A percentile compares a stretch with the other conserved stretches of the same genome.
phyloP scores from a whole-genome alignment of 2,888 invertebrate species.

The Gortyna flavago region DNA sequence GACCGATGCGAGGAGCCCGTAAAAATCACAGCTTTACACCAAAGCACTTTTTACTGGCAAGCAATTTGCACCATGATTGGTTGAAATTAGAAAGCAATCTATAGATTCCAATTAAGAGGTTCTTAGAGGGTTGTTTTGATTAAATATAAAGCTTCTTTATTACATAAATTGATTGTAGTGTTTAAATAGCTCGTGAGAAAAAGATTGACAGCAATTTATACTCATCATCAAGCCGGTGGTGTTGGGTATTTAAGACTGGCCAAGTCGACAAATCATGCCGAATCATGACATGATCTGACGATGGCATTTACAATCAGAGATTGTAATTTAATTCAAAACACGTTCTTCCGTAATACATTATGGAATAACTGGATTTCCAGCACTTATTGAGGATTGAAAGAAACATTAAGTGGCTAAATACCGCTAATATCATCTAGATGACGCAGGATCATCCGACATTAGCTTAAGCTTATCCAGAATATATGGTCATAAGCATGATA shows the following conservation, averaged over 20 bases:
- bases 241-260: constrained; percentile 21
- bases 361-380: neutral
- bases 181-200: constrained; percentile 11
- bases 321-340: constrained; percentile 8
- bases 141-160: constrained; percentile 65
- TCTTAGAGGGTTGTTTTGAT: constrained; percentile 68
- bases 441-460: neutral
- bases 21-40: constrained; percentile 82
- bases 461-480: neutral
- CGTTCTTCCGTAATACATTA: neutral
- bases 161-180: constrained; percentile 53
- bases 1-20: constrained; percentile 76
- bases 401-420: neutral
- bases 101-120: constrained; percentile 73
- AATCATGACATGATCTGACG: constrained; percentile 13
- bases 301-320: constrained; percentile 6
- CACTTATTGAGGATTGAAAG: neutral
- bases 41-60: constrained; percentile 76
- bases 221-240: constrained; percentile 9
- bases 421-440: neutral
- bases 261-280: neutral
- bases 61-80: constrained; percentile 79
- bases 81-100: constrained; percentile 77
- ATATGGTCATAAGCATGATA: constrained; percentile 7
- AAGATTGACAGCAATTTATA: constrained; percentile 18